Evolutionary conservation across 1,140 invertebrate species (phyloP).

Genomic region (Riptortus pedestris): DNA sequence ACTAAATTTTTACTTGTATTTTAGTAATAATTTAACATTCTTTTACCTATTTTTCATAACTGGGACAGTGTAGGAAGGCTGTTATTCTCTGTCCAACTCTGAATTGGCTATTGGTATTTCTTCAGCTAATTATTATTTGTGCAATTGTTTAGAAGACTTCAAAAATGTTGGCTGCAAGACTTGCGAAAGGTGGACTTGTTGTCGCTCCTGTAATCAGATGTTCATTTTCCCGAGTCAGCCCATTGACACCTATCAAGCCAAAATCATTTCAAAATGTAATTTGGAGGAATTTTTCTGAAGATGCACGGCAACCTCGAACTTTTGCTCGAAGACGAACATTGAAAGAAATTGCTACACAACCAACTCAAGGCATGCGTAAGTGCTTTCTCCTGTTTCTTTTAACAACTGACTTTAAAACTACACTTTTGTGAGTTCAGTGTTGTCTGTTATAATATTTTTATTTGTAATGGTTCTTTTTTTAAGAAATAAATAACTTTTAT

Average conservation of each 20-base stretch:
- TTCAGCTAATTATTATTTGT: background rate
- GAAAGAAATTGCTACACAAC: constrained; percentile 27
- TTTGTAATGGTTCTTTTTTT: too few relatives aligned
- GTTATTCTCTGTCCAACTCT: background rate
- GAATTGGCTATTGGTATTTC: background rate
- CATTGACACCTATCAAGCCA: constrained; percentile 12
- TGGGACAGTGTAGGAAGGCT: background rate
- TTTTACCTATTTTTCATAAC: background rate
- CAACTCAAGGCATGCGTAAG: constrained; percentile 24
- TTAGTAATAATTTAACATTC: too few relatives aligned
- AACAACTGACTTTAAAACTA: too few relatives aligned
- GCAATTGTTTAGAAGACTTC: too few relatives aligned
- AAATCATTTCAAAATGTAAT: constrained; percentile 18
- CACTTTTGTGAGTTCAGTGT: too few relatives aligned
- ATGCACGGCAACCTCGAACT: background rate
- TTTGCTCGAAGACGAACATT: constrained; percentile 21
- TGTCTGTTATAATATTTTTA: too few relatives aligned
- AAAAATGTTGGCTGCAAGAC: constrained; percentile 1
- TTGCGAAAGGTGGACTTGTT: background rate
- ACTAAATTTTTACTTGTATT: too few relatives aligned
- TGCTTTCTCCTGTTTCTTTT: constrained; percentile 20
- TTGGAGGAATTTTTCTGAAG: constrained; percentile 14
- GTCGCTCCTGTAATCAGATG: background rate
- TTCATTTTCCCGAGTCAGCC: background rate
- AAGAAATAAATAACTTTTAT: too few relatives aligned